phyloP scores from a whole-genome alignment of 2,797 vertebrate genomes.

The Cossypha polioptera region DNA sequence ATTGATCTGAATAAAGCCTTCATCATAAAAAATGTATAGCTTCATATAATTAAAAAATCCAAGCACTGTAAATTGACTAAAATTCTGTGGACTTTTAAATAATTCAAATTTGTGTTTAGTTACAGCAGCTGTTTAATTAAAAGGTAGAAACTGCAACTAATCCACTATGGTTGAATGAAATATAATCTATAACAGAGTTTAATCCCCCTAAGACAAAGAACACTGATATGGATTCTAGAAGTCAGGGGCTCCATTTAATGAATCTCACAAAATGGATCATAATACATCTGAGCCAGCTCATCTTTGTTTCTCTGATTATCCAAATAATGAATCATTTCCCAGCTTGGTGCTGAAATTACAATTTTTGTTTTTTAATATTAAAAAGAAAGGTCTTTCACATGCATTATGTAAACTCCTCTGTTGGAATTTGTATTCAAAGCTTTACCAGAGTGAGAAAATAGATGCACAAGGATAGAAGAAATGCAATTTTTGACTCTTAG shows the following conservation, averaged over 20 bases:
- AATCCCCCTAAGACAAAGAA: constrained; percentile 72
- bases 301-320: constrained; percentile 63
- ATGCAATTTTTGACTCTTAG: constrained; percentile 18
- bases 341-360: constrained; percentile 43
- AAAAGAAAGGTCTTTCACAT: constrained; percentile 37
- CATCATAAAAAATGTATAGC: constrained; percentile 77
- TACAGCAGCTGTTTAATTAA: constrained; percentile 82
- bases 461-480: constrained; percentile 10
- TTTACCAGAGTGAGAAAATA: background rate
- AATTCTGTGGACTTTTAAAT: constrained; percentile 78
- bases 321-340: constrained; percentile 62
- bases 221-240: constrained; percentile 67
- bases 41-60: constrained; percentile 76
- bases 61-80: constrained; percentile 64
- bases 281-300: constrained; percentile 46
- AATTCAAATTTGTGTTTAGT: constrained; percentile 80
- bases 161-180: constrained; percentile 78
- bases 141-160: constrained; percentile 83
- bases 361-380: constrained; percentile 58
- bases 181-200: constrained; percentile 69
- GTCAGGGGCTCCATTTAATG: constrained; percentile 68
- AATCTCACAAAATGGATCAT: constrained; percentile 69
- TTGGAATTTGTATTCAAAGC: background rate
- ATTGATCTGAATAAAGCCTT: constrained; percentile 70
- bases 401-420: constrained; percentile 26